Evolutionary conservation across 1,140 invertebrate genomes (phyloP), one percentile per base, ranked within the genome.

Genomic region (Drosophila insularis): DNA sequence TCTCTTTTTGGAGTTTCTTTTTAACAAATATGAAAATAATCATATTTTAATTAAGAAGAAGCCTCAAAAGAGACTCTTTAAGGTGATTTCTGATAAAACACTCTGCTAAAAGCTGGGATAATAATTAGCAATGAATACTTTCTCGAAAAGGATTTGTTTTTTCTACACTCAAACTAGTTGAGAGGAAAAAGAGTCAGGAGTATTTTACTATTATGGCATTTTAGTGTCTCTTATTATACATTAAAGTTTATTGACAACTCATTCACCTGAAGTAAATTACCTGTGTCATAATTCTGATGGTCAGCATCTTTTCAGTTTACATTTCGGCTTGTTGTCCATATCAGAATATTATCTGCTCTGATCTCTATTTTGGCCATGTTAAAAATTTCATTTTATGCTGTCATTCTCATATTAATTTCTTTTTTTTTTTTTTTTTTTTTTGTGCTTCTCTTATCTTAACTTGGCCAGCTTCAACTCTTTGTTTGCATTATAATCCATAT

Each of bases 341-440:
- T 50, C 43, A 46, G 17, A 17, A 46, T 46, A 2, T 46, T 46
- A 46, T 50, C 17, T 50, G 19, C 10, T 10, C 43, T 4, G 43
- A 50, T 10, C 55, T 11, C n/a, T 35, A 17, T 58, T 54, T 35
- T 58, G 27, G 31, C 19, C 14, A 35, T 58, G 35, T 58, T 58
- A 17, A 58, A 27, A 58, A 58, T 58, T 58, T 58, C 55, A 58
- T 58, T 58, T 58, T 58, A 58, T 58, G 55, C 19, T 17, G 27
- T 58, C 55, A 58, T 58, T 58, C n/a, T 17, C 55, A 58, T 35
- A 35, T 58, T 58, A 17, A 35, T 17, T 35, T 3, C 2, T 43
- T 43, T 46, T 46, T 46, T 46, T 46, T 46, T 17, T 35, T 3
- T 1, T 43, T 43, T 46, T 46, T 46, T 46, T 46, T 46, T 46